Evolutionary conservation across 2,888 invertebrate genomes (phyloP).

Genomic region (Pteria penguin): DNA sequence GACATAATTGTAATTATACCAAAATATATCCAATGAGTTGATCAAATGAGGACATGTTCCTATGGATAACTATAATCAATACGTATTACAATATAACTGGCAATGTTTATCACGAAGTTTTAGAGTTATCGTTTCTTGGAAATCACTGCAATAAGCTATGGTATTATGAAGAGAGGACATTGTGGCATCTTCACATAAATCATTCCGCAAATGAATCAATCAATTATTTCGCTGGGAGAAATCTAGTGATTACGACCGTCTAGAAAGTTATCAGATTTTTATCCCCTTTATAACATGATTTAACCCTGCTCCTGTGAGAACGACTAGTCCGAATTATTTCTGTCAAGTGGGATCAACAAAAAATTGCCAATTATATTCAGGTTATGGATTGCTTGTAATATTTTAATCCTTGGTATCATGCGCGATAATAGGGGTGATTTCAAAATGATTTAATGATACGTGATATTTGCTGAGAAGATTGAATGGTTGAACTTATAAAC

Average conservation of each 20-base stretch:
- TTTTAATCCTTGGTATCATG: slow-evolving; percentile 21
- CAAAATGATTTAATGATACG: slow-evolving; percentile 21
- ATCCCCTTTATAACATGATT: slow-evolving; percentile 19
- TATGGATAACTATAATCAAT: too few relatives aligned
- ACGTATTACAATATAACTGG: too few relatives aligned
- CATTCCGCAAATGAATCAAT: slow-evolving; percentile 25
- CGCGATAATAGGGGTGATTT: slow-evolving; percentile 2
- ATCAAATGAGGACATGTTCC: too few relatives aligned
- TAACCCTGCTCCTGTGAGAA: slow-evolving; percentile 17
- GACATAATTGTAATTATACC: too few relatives aligned
- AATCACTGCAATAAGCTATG: background rate
- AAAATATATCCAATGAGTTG: too few relatives aligned
- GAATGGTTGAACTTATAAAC: background rate
- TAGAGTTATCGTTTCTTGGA: too few relatives aligned
- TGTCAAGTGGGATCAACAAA: slow-evolving; percentile 16
- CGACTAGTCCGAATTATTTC: slow-evolving; percentile 9
- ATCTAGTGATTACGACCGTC: slow-evolving; percentile 22
- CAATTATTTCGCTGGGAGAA: slow-evolving; percentile 21
- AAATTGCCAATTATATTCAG: slow-evolving; percentile 28
- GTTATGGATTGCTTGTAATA: slow-evolving; percentile 23
- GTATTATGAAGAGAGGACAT: slow-evolving; percentile 23
- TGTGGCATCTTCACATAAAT: slow-evolving; percentile 18
- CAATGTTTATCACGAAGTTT: too few relatives aligned
- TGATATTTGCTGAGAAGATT: background rate
- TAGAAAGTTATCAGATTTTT: slow-evolving; percentile 23